Base-by-base conservation (phyloP, 1,140 invertebrate species). In the Drosophila sp. region DNA sequence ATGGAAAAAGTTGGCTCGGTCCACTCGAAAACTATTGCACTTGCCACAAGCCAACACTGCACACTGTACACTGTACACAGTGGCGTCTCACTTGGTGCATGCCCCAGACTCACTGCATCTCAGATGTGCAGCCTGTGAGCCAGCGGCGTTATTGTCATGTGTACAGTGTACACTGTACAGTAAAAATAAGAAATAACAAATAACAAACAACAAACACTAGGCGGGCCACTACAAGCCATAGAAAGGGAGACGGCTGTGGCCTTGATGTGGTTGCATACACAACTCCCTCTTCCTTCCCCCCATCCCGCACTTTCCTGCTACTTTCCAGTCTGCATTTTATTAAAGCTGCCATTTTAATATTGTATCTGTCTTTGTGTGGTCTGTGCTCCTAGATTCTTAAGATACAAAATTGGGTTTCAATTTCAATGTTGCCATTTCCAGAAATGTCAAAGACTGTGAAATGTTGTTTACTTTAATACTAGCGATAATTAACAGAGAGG, bases 141-240 rank as follows among this genome's bases (percentile, higher is more conserved):
- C 79, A 62, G 41, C 70, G 83, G 83, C 79, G 50, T 80, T 87
- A 87, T 87, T 87, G 83, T 87, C 83, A 87, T 87, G 83, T 87
- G 83, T 21, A 21, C 21, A 21, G 83, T 87, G 83, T 21, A 21
- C 21, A 21, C 21, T 21, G 21, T 87, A 87, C 83, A 89, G 83
- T 87, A 89, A 80, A 82, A 89, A 87, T 64, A 83, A 89, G 79
- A 89, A 87, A 87, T 84, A 87, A 80, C 84, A 87, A 83, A 87
- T 64, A 83, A 89, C 83, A 89, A 87, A 87, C 80, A 87, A 80
- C 84, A 87, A 83, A 87, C 84, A 82, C 32, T 65, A 48, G 50
- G 53, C 64, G 41, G 41, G 57, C 66, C 58, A 54, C 70, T 78
- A 61, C 61, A 78, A 64, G 61, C 63, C 71, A 67, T 51, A 69